Evolutionary conservation across 2,888 invertebrate species (phyloP).

Genomic region (Rhimphoctona megacephalus): DNA sequence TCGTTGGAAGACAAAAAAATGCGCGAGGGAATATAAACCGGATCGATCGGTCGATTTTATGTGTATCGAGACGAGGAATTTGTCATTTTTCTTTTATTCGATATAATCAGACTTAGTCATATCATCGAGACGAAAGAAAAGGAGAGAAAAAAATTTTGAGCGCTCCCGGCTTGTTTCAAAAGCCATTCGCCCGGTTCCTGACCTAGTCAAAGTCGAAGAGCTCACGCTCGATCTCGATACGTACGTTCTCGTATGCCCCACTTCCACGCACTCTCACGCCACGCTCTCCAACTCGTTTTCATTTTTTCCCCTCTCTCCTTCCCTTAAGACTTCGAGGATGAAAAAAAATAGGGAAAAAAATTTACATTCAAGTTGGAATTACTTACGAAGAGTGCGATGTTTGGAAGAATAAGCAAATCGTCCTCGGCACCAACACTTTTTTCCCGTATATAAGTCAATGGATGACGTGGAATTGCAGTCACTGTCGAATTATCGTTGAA

Average conservation of each 20-base stretch:
- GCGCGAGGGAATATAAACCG: neutral
- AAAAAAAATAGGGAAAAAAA: constrained; percentile 37
- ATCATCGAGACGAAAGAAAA: constrained; percentile 4
- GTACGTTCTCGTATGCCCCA: neutral
- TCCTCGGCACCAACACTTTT: constrained; percentile 91
- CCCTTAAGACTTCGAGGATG: neutral
- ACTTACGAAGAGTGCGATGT: constrained; percentile 95
- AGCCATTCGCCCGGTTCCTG: constrained; percentile 52
- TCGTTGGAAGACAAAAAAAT: neutral
- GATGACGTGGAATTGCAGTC: constrained; percentile 90
- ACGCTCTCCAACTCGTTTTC: constrained; percentile 27
- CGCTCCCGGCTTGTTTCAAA: neutral
- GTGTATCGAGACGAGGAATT: neutral
- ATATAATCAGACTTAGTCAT: neutral
- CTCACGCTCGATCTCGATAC: constrained; percentile 37
- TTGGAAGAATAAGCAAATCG: constrained; percentile 91
- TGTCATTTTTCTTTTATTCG: neutral
- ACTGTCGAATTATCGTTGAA: constrained; percentile 93
- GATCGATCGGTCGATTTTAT: neutral
- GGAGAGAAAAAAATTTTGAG: constrained; percentile 24
- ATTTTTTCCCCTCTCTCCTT: neutral
- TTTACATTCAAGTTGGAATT: neutral
- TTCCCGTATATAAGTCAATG: constrained; percentile 91
- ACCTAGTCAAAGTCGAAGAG: constrained; percentile 56
- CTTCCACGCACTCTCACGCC: neutral